Base-by-base conservation (phyloP, 2,797 vertebrate species). In the Tenualosa thibaudeaui region DNA sequence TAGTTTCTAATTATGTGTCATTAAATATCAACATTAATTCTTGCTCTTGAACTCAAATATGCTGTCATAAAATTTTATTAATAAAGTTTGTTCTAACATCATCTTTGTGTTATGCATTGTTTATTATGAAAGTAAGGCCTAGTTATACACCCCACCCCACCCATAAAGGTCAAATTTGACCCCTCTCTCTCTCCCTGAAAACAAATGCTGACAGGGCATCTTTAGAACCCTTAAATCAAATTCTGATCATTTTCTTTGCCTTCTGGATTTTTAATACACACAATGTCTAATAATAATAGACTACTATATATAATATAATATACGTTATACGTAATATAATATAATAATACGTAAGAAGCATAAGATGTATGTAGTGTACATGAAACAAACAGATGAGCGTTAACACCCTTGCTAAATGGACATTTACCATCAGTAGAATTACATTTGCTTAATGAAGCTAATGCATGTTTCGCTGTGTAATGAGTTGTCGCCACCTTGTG, bases 1-100 rank as follows among this genome's bases (percentile, higher is more conserved):
- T 84, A 54, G 62, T 91, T 90, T 88, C 93, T 92, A 94, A 93
- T 93, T 94, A 94, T 94, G 92, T 94, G 12, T 87, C 87, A 90
- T 85, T 90, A 3, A 90, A 86, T 89, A 87, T 89, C 88, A 90
- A 83, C 91, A 88, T 81, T 83, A 87, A 90, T 58, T 93, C 95
- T 93, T 90, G 89, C 81, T 90, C 84, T 62, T 62, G 82, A 88
- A 88, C 82, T 88, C 85, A 31, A 87, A 85, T 85, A 91, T 65
- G 49, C 40, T 90, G 89, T 89, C 15, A 0, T 91, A 58, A 60
- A 86, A 71, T 89, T 91, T 90, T 86, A 90, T 85, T 87, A 93
- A 93, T 93, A 93, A 92, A 93, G 85, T 85, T 78, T 86, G 86
- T 88, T 87, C 53, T 84, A 89, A 49, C 83, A 86, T 84, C 86